Base-by-base conservation (phyloP, 2,888 invertebrate species). In the Netelia melanura region DNA sequence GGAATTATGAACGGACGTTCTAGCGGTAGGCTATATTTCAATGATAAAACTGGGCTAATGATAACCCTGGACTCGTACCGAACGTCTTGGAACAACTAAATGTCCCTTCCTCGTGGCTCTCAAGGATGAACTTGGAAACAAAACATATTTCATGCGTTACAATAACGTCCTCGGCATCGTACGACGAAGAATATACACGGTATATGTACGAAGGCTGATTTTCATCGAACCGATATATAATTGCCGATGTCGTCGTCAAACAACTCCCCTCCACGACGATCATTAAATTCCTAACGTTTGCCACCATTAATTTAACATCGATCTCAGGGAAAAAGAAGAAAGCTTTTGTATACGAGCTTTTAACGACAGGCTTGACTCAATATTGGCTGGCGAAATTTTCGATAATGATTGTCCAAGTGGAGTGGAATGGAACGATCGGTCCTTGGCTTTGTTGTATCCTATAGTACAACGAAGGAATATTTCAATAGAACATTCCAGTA, bases 41-140 rank as follows among this genome's bases (percentile, higher is more conserved):
- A 72, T 25, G 80, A 44, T 43, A 81, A 38, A 84, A 84, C 61
- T 84, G 54, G 80, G 84, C 62, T 84, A 84, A 84, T 81, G 71
- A 81, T 67, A 81, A 77, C 76, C 84, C 80, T 81, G 77, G 52
- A 72, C 44, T 67, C 62, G 25, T 30, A 67, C 67, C 38, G 38
- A 68, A 21, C 65, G 71, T 84, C 84, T 77, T 74, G 67, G 14
- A 84, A 77, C 11, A 61, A 62, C 30, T 58, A 44, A 61, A 68
- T 38, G 3, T 17, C 25, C 72, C 52, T 56, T 61, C 21, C 58
- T 58, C 58, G 14, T 14, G 9, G 61, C 56, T 44, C n/a, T 71
- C 81, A 84, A 84, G 81, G 84, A 23, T 67, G 56, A 77, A 58
- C 23, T 48, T 67, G 68, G 77, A 68, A 74, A 68, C 58, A n/a